These are phyloP conservation scores for Thyatira batis DNA, from an alignment of 2,888 invertebrate species.

Conservation along the genomic window DNA sequence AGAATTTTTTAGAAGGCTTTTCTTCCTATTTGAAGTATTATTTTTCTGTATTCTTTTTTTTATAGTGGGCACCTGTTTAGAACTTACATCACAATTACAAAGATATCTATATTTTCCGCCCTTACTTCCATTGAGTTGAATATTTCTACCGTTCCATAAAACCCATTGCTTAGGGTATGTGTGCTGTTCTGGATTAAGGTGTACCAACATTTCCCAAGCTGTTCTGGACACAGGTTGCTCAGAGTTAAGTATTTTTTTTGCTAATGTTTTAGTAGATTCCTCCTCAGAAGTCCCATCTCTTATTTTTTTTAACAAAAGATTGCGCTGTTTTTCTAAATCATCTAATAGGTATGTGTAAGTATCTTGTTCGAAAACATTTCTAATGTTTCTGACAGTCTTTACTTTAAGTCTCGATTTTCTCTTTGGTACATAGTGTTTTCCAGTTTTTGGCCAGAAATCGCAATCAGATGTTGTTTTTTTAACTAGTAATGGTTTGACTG, in stretches of 20 bases:
- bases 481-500: conserved; percentile 45
- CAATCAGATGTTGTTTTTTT: conserved; percentile 32
- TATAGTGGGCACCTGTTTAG: conserved; percentile 25
- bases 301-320: conserved; percentile 60
- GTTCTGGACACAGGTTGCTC: conserved; percentile 58
- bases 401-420: conserved; percentile 62
- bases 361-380: conserved; percentile 63
- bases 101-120: conserved; percentile 66
- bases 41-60: conserved; percentile 25
- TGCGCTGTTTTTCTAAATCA: conserved; percentile 62
- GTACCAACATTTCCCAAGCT: conserved; percentile 73
- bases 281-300: conserved; percentile 51
- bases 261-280: conserved; percentile 56
- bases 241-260: conserved; percentile 53
- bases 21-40: conserved; percentile 33
- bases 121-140: conserved; percentile 63
- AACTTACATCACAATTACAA: conserved; percentile 50
- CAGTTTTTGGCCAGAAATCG: conserved; percentile 54
- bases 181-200: conserved; percentile 62
- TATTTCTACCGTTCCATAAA: conserved; percentile 59
- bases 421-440: conserved; percentile 62
- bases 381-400: conserved; percentile 64
- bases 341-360: conserved; percentile 45
- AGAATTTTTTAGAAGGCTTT: conserved; percentile 55
- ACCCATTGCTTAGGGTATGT: conserved; percentile 56